Percentiles rank a stretch among this genome's conserved stretches.
Conservation (phyloP, 2,113 vertebrate species). For the Callorhinus ursinus region DNA sequence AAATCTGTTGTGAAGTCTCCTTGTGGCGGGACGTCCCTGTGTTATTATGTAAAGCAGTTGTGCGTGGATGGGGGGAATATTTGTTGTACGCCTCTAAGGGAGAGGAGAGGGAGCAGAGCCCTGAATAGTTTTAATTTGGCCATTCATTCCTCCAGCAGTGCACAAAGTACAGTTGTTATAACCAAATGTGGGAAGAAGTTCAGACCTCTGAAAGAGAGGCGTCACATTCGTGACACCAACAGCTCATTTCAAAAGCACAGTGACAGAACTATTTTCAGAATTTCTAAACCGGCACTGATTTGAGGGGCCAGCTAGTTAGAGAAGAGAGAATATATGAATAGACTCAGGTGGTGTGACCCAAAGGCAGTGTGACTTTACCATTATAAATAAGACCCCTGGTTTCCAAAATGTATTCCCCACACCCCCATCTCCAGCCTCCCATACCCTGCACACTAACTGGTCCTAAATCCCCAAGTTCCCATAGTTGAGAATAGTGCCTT, state of each 20-base stretch:
- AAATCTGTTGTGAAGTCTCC: neutral
- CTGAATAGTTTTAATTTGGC: neutral
- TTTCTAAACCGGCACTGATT: neutral
- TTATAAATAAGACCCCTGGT: neutral
- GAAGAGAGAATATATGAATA: neutral
- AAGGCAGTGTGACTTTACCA: neutral
- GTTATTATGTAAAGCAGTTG: neutral
- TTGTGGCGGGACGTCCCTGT: neutral
- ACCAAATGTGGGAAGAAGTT: neutral
- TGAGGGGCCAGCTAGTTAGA: neutral
- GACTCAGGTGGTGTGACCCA: neutral
- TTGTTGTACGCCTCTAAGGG: neutral
- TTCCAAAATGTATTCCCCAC: neutral
- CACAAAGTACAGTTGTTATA: neutral
- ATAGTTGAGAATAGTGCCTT: neutral
- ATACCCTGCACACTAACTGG: neutral
- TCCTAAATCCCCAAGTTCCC: neutral
- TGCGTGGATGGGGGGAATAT: accelerated
- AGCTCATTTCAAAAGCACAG: neutral
- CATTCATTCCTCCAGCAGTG: neutral
- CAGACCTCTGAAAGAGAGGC: neutral
- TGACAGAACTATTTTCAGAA: neutral
- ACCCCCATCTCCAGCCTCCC: neutral
- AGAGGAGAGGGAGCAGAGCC: neutral
- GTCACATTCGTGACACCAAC: neutral